A percentile compares a stretch with the other conserved stretches of the same genome.
Evolutionary conservation across 1,140 invertebrate species (phyloP).

Genomic region (Anastrepha obliqua): DNA sequence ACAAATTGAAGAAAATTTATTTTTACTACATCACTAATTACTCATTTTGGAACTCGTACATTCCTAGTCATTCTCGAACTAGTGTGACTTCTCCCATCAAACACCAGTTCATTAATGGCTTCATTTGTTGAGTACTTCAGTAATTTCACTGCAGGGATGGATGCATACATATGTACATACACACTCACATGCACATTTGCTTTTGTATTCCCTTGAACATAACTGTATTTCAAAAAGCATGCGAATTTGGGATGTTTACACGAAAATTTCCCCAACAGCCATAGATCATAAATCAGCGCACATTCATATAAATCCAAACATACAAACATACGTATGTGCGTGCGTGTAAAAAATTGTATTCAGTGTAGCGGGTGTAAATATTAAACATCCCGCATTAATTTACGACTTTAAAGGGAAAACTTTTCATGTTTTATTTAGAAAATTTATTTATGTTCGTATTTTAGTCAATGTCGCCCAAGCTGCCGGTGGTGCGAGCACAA

Average conservation of each 20-base stretch:
- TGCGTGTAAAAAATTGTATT: neutral
- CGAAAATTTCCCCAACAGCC: slow-evolving; percentile 12
- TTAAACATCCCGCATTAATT: neutral
- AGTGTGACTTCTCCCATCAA: too few species aligned
- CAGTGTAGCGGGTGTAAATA: slow-evolving; percentile 1
- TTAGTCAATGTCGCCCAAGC: neutral
- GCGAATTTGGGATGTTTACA: slow-evolving; percentile 28
- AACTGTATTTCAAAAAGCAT: neutral
- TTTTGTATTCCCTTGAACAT: neutral
- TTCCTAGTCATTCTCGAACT: too few species aligned
- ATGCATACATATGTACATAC: neutral
- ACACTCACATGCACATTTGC: neutral
- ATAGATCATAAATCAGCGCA: slow-evolving; percentile 11
- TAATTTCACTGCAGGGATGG: neutral
- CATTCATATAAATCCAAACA: neutral
- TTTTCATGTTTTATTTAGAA: neutral
- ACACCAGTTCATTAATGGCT: too few species aligned
- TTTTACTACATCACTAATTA: too few species aligned
- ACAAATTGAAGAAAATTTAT: too few species aligned
- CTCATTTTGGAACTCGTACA: too few species aligned
- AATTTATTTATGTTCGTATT: neutral
- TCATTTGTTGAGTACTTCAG: too few species aligned
- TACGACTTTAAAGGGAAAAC: neutral
- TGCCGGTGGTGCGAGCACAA: neutral
- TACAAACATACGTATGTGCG: neutral